Percentiles rank a stretch among this genome's conserved stretches.
These are phyloP conservation scores for Amaurobius ferox DNA, from an alignment of 2,888 invertebrate species.

Conservation along the genomic window DNA sequence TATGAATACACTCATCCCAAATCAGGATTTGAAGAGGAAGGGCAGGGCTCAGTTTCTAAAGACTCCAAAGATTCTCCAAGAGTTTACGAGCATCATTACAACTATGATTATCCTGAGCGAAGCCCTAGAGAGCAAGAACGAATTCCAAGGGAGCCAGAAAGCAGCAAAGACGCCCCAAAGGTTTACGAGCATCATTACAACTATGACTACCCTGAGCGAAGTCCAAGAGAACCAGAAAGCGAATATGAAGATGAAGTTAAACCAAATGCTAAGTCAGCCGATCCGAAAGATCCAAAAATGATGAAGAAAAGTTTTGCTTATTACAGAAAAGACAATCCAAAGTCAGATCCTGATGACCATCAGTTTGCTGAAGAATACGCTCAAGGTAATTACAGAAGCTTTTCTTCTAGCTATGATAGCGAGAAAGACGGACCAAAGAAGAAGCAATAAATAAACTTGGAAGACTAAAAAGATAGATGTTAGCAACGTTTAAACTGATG, in stretches of 20 bases:
- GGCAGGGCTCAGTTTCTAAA: not conserved
- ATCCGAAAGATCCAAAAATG: constrained; percentile 53
- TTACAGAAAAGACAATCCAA: constrained; percentile 43
- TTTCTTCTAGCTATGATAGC: constrained; percentile 69
- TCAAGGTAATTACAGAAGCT: constrained; percentile 65
- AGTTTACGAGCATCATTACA: constrained; percentile 34
- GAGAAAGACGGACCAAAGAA: constrained; percentile 65
- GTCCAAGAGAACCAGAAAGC: constrained; percentile 6
- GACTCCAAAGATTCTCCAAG: constrained; percentile 15
- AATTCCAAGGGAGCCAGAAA: not conserved
- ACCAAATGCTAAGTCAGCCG: constrained; percentile 19
- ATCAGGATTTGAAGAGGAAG: constrained; percentile 37
- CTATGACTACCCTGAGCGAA: constrained; percentile 24
- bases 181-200: constrained; percentile 36
- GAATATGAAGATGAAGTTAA: constrained; percentile 18
- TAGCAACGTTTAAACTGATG: no score
- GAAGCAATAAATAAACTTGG: constrained; percentile 25
- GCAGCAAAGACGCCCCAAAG: constrained; percentile 13
- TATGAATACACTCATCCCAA: constrained; percentile 53
- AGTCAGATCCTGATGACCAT: constrained; percentile 64
- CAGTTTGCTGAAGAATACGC: constrained; percentile 67
- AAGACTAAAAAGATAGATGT: no score
- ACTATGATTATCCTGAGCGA: constrained; percentile 29
- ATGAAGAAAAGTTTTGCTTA: constrained; percentile 66
- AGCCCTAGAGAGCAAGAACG: constrained; percentile 4